Percentiles rank a stretch among this genome's conserved stretches.
These are phyloP conservation scores for Heliconius melpomene DNA, from an alignment of 1,140 invertebrate genomes.

Conservation along the genomic window DNA sequence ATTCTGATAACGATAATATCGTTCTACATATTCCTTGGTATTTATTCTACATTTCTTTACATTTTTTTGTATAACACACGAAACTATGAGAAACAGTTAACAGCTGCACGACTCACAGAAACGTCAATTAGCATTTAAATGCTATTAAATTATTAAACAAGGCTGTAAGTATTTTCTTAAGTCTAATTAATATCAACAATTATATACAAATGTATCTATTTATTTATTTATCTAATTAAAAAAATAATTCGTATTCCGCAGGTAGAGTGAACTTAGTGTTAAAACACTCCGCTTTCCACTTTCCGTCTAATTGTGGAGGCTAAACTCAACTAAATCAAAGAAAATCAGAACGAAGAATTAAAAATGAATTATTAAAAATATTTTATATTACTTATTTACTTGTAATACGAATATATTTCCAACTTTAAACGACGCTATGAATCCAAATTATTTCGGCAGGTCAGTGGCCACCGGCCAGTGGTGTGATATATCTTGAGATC, in stretches of 20 bases:
- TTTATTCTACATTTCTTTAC: not conserved
- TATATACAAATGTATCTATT: too few species aligned
- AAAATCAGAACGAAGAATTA: too few species aligned
- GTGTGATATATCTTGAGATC: constrained; percentile 26
- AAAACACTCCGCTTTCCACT: too few species aligned
- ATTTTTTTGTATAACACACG: not conserved
- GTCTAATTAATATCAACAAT: too few species aligned
- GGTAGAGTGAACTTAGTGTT: too few species aligned
- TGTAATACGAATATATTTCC: not conserved
- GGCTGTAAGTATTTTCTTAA: too few species aligned
- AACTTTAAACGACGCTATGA: not conserved
- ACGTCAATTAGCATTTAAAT: not conserved
- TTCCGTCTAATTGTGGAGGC: too few species aligned
- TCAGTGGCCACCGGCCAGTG: constrained; percentile 12
- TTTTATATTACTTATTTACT: not conserved
- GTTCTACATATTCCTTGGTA: not conserved
- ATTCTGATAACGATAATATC: not conserved
- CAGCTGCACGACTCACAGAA: not conserved
- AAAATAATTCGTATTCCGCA: too few species aligned
- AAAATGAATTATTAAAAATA: too few species aligned
- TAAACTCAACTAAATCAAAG: too few species aligned
- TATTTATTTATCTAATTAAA: too few species aligned
- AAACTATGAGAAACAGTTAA: not conserved
- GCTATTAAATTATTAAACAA: not conserved
- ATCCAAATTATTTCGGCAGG: constrained; percentile 18